phyloP scores from a whole-genome alignment of 2,888 invertebrate species.

The Heliconius ethilla region DNA sequence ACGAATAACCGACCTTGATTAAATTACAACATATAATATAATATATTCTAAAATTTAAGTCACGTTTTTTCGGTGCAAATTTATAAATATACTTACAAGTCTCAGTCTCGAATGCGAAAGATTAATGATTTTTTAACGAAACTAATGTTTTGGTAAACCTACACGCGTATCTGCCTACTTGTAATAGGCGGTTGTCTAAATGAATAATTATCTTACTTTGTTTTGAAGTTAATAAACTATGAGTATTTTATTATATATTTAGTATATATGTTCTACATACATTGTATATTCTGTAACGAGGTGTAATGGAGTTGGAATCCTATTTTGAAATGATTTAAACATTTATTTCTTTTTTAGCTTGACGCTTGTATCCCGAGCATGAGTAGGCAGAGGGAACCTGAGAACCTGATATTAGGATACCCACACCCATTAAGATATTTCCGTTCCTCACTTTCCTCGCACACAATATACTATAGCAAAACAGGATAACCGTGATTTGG shows the following conservation, averaged over 20 bases:
- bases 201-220: constrained; percentile 8
- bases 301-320: not conserved
- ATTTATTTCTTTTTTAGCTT: not conserved
- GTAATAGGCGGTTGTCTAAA: constrained; percentile 33
- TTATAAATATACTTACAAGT: not conserved
- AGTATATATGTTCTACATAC: not conserved
- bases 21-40: constrained; percentile 4
- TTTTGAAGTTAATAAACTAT: not conserved
- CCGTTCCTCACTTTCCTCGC: too few species aligned
- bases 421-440: too few species aligned
- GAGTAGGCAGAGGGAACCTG: too few species aligned
- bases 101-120: not conserved
- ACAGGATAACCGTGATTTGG: too few species aligned
- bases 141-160: constrained; percentile 19
- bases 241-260: not conserved
- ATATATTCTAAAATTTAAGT: not conserved
- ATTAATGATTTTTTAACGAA: constrained; percentile 11
- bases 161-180: constrained; percentile 11
- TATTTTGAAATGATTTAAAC: not conserved
- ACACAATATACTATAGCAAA: too few species aligned
- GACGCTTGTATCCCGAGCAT: too few species aligned
- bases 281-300: not conserved
- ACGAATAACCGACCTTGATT: constrained; percentile 6
- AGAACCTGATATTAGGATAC: too few species aligned
- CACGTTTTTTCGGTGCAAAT: not conserved